A percentile compares a stretch with the other conserved stretches of the same genome.
These are phyloP conservation scores for Agriotes lineatus DNA, from an alignment of 2,888 invertebrate species.

Conservation along the genomic window DNA sequence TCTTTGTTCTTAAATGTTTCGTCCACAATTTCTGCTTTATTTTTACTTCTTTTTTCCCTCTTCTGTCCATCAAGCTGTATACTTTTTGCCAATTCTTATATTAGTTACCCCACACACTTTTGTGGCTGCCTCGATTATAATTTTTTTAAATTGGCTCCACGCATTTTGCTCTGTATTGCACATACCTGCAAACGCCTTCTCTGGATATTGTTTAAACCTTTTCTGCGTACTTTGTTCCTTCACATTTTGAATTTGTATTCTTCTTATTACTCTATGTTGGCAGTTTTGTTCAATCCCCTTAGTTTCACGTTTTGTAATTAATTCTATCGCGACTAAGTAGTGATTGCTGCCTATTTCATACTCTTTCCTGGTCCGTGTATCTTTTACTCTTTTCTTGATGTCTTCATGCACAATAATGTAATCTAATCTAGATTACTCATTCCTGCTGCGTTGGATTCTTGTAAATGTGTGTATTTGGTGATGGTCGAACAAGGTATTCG, in stretches of 20 bases:
- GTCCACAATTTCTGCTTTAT: too few relatives aligned
- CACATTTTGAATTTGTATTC: not conserved
- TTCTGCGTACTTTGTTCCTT: not conserved
- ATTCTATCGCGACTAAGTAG: not conserved
- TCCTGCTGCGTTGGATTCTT: not conserved
- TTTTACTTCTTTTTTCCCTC: too few relatives aligned
- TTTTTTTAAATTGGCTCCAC: not conserved
- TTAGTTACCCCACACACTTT: not conserved
- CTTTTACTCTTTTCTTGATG: not conserved
- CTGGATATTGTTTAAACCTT: not conserved
- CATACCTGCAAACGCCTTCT: not conserved
- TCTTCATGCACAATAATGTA: not conserved
- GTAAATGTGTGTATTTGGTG: not conserved
- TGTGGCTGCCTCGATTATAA: not conserved
- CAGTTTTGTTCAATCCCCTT: not conserved
- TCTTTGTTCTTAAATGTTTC: too few relatives aligned
- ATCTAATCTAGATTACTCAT: not conserved
- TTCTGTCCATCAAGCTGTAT: not conserved
- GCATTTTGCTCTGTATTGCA: not conserved
- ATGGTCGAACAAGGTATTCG: not conserved
- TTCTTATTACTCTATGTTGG: not conserved
- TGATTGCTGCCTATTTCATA: not conserved
- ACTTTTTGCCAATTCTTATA: not conserved
- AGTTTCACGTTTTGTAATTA: not conserved
- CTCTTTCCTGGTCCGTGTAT: not conserved